Evolutionary conservation across 2,888 invertebrate genomes (phyloP).

Genomic region (Bugula neritina): DNA sequence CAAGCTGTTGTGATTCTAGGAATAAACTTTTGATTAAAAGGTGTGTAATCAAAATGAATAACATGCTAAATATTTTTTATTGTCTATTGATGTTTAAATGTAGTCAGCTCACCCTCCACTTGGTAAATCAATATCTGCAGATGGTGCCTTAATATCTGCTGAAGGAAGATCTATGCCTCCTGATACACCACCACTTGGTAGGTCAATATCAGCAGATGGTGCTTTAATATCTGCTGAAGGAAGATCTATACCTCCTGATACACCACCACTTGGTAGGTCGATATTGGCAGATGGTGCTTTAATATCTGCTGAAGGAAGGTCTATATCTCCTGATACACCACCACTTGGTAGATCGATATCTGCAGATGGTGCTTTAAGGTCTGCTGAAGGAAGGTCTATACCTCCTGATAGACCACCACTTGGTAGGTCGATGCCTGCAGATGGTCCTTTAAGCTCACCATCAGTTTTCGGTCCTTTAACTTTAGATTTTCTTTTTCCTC

Average conservation of each 20-base stretch:
- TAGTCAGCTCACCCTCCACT: background rate
- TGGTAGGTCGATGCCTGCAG: background rate
- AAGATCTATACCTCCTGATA: background rate
- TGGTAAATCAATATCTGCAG: conserved; percentile 4
- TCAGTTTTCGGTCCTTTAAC: background rate
- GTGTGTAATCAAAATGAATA: too few species aligned
- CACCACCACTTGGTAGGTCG: background rate
- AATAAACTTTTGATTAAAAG: too few species aligned
- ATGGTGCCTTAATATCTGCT: background rate
- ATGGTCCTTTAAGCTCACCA: conserved; percentile 19
- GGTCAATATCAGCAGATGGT: conserved; percentile 5
- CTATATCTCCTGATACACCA: background rate
- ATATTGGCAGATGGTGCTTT: background rate
- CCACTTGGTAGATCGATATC: conserved; percentile 20
- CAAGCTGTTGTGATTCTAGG: too few species aligned
- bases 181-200: background rate
- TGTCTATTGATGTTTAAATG: too few species aligned
- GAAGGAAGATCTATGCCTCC: background rate
- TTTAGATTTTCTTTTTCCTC: conserved; percentile 17
- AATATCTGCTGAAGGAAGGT: background rate
- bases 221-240: background rate
- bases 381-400: background rate
- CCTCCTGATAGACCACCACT: background rate
- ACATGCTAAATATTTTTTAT: too few species aligned
- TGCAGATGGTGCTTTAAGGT: conserved; percentile 4